A percentile compares a stretch with the other conserved stretches of the same genome.
These are phyloP conservation scores for Drosophila suboccidentalis DNA, from an alignment of 2,888 invertebrate genomes.

Conservation along the genomic window DNA sequence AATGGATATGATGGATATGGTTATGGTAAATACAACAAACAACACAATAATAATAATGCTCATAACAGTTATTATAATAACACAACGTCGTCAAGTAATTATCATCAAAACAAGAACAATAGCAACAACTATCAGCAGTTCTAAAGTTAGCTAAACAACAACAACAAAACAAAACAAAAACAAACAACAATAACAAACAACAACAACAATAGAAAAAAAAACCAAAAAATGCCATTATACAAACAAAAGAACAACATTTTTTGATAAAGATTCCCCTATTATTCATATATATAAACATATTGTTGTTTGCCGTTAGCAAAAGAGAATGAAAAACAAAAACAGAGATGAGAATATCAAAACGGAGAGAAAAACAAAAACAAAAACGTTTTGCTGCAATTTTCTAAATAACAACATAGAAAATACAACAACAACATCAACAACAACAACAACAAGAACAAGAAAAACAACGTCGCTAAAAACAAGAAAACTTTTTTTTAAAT, in stretches of 20 bases:
- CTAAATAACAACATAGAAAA: slow-evolving; percentile 51
- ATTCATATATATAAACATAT: slow-evolving; percentile 53
- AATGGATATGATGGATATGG: slow-evolving; percentile 91
- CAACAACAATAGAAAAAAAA: slow-evolving; percentile 49
- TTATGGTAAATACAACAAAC: slow-evolving; percentile 85
- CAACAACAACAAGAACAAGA: slow-evolving; percentile 34
- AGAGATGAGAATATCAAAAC: slow-evolving; percentile 48
- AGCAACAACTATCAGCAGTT: slow-evolving; percentile 84
- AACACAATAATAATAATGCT: slow-evolving; percentile 83
- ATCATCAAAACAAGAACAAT: slow-evolving; percentile 85
- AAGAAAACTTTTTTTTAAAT: slow-evolving; percentile 71
- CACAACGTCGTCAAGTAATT: slow-evolving; percentile 82
- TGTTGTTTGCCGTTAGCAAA: slow-evolving; percentile 73
- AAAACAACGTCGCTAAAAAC: slow-evolving; percentile 78
- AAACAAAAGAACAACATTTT: slow-evolving; percentile 34
- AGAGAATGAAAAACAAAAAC: slow-evolving; percentile 37
- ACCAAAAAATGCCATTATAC: slow-evolving; percentile 46
- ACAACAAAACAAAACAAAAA: slow-evolving; percentile 44
- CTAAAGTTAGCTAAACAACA: slow-evolving; percentile 63
- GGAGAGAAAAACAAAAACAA: slow-evolving; percentile 78
- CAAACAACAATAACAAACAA: slow-evolving; percentile 50
- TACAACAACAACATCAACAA: slow-evolving; percentile 45
- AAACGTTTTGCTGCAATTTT: slow-evolving; percentile 72
- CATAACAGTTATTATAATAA: slow-evolving; percentile 84
- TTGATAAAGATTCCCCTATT: slow-evolving; percentile 52